Conservation (phyloP, 2,888 invertebrate genomes). For the Lathronympha strigana region DNA sequence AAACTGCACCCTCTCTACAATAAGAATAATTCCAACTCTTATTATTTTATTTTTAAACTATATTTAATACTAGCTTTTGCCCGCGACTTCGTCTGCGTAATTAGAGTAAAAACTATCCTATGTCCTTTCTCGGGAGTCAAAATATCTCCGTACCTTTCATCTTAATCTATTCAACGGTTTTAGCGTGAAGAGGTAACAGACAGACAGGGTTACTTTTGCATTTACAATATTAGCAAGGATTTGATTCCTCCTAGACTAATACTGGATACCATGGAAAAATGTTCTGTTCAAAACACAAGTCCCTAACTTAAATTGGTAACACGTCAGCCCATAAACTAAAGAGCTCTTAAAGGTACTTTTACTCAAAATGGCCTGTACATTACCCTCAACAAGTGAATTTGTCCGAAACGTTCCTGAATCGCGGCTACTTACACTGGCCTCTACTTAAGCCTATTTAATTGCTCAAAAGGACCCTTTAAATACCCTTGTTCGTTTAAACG, state of each 20-base stretch:
- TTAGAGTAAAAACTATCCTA: too few species aligned
- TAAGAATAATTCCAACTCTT: too few species aligned
- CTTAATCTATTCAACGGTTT: too few species aligned
- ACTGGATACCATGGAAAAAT: not conserved
- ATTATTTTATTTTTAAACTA: too few species aligned
- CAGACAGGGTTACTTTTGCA: too few species aligned
- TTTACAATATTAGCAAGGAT: too few species aligned
- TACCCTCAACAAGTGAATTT: conserved; percentile 31
- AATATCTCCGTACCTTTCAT: too few species aligned
- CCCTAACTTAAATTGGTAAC: not conserved
- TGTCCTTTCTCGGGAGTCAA: too few species aligned
- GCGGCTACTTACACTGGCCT: conserved; percentile 57
- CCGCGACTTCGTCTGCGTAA: too few species aligned
- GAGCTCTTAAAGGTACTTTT: not conserved
- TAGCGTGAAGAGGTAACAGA: too few species aligned
- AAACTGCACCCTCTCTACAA: too few species aligned
- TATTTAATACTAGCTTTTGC: too few species aligned
- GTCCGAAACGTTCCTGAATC: conserved; percentile 29
- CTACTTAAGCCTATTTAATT: conserved; percentile 70
- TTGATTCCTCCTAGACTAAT: not conserved
- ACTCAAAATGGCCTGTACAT: not conserved
- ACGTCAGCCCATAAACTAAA: not conserved
- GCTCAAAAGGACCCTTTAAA: conserved; percentile 66
- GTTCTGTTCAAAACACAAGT: not conserved
- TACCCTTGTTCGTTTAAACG: conserved; percentile 69